Base-by-base conservation (phyloP, 2,888 invertebrate genomes). In the Plebejus melissa region DNA sequence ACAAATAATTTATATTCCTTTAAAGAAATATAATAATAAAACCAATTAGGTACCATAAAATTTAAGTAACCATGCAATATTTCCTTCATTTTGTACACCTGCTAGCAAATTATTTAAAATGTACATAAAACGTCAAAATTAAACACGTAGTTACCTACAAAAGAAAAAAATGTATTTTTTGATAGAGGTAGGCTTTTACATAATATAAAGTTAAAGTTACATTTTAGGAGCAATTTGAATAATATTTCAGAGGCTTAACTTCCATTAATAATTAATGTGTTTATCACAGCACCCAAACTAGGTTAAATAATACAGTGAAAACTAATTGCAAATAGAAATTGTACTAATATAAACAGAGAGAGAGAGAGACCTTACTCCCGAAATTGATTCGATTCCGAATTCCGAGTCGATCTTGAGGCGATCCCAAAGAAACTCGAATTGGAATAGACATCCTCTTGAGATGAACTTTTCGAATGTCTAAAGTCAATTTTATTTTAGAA, bases 1-100 rank as follows among this genome's bases (percentile, higher is more conserved):
- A 80, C 79, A 82, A 81, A 82, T 81, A 82, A 83, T 83, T 85
- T 85, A 85, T 90, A 90, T 90, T 84, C 89, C 91, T 86, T 1
- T 54, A 54, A 16, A 54, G 16, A 90, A 78, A 83, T 80, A 86
- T 83, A 84, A 87, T 88, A 84, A 90, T 60, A 41, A 74, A 60
- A 41, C 22, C 28, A 74, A 16, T 57, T 36, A 3, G 54, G 22
- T 22, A 22, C 22, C 16, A 36, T 32, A 28, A 65, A 32, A 32
- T 65, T 13, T 22, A 22, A 22, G 22, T 2, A 16, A 65, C 11
- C 28, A 65, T 65, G 11, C 11, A 54, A 54, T 58, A 9, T 58
- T 22, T 22, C 22, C 58, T 58, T 22, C 32, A 65, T 3, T 28
- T 65, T 58, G 7, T 58, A 1, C 58, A 58, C 9, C 16, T 58